A percentile compares a stretch with the other conserved stretches of the same genome.
Evolutionary conservation across 2,113 vertebrate species (phyloP).

Genomic region (Phylloscopus whistleri): DNA sequence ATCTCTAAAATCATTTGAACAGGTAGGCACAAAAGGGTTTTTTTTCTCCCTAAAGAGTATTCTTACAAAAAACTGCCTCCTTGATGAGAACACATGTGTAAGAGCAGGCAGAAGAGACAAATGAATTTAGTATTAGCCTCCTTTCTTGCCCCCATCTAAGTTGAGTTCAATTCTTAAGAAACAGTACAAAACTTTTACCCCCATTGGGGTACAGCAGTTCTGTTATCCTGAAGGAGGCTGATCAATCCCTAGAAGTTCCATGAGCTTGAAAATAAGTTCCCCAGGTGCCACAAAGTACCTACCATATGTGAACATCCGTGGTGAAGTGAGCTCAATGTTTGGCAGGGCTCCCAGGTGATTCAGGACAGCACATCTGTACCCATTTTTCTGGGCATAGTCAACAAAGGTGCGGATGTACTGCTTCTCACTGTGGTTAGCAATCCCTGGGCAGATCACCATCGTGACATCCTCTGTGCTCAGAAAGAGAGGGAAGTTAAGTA

Average conservation of each 20-base stretch:
- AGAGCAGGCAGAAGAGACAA: not conserved
- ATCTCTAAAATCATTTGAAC: not conserved
- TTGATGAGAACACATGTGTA: not conserved
- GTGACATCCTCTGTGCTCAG: constrained; percentile 87
- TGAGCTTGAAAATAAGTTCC: not conserved
- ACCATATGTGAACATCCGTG: constrained; percentile 99
- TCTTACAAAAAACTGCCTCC: not conserved
- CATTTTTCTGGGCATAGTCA: constrained; percentile 92
- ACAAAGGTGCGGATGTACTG: constrained; percentile 98
- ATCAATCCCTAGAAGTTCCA: not conserved
- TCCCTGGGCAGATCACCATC: constrained; percentile 98
- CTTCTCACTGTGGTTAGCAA: constrained; percentile 98
- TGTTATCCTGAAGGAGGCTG: not conserved
- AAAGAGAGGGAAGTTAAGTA: constrained; percentile 28
- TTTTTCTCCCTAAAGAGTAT: rapidly evolving
- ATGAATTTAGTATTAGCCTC: not conserved
- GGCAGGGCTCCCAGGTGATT: constrained; percentile 95
- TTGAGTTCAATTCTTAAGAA: not conserved
- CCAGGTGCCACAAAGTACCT: not conserved
- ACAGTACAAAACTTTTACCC: not conserved
- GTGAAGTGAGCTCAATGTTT: constrained; percentile 95
- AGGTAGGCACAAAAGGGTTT: not conserved
- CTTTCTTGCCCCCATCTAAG: not conserved
- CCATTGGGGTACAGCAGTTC: not conserved
- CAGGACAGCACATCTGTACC: constrained; percentile 94